Evolutionary conservation across 2,113 vertebrate species (phyloP).

Genomic region (Etheostoma cragini): DNA sequence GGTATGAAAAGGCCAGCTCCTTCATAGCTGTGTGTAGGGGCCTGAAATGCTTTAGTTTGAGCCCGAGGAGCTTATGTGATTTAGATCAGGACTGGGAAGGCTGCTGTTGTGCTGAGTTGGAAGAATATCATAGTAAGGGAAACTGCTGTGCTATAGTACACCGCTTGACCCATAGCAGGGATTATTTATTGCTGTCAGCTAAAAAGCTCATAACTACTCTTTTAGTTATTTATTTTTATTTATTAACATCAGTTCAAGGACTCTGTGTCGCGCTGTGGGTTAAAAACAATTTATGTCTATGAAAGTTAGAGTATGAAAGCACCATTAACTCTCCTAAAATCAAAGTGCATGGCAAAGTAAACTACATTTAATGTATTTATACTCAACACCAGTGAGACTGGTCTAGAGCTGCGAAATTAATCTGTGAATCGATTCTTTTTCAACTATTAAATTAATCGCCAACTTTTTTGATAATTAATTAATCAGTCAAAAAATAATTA

Average conservation of each 20-base stretch:
- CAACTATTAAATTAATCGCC: too few relatives aligned
- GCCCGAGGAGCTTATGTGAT: constrained; percentile 61
- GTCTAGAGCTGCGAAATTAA: background rate
- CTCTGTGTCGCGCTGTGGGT: constrained; percentile 13
- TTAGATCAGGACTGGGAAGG: constrained; percentile 52
- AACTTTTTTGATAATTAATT: too few relatives aligned
- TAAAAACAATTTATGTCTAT: constrained; percentile 4
- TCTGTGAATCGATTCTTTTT: too few relatives aligned
- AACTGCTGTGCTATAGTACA: constrained; percentile 58
- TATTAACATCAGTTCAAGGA: constrained; percentile 58
- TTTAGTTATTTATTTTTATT: constrained; percentile 64
- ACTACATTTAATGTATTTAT: background rate
- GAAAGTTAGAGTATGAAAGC: background rate
- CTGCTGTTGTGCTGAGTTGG: constrained; percentile 65
- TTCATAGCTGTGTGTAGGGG: constrained; percentile 35
- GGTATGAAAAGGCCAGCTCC: constrained; percentile 18
- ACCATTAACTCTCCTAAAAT: constrained; percentile 8
- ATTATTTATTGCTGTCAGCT: constrained; percentile 71
- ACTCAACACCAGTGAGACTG: background rate
- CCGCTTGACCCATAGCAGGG: constrained; percentile 54
- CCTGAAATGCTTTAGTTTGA: constrained; percentile 45
- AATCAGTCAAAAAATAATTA: too few relatives aligned
- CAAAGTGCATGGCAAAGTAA: background rate
- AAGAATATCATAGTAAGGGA: constrained; percentile 62
- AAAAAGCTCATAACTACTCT: constrained; percentile 54